phyloP scores from a whole-genome alignment of 1,140 invertebrate species.

The Helicoverpa zea region DNA sequence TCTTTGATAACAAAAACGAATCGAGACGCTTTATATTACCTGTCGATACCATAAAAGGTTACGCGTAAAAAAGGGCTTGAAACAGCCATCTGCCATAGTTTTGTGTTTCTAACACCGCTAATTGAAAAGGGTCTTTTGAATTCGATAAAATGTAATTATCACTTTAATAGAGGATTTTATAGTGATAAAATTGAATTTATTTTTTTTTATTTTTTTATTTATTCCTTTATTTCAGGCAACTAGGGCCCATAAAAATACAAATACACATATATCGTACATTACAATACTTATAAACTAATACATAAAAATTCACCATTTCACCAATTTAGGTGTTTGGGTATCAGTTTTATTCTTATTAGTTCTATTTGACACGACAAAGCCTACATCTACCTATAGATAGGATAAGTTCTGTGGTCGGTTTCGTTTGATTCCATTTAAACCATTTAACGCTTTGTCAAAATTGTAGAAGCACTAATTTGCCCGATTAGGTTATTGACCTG shows the following conservation, averaged over 20 bases:
- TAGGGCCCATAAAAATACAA: no score
- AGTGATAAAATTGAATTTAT: conserved; percentile 6
- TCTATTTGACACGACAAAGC: neutral
- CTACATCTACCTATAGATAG: neutral
- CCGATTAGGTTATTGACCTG: neutral
- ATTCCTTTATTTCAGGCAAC: no score
- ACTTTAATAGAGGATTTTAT: conserved; percentile 14
- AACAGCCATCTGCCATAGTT: conserved; percentile 20
- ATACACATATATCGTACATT: no score
- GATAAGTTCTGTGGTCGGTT: neutral
- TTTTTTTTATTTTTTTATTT: no score
- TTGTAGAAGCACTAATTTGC: neutral
- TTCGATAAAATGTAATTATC: conserved; percentile 43
- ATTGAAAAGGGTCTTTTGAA: conserved; percentile 35
- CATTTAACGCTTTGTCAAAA: neutral
- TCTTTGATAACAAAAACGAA: neutral
- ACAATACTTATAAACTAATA: no score
- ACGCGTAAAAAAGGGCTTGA: conserved; percentile 24
- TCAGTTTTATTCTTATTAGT: neutral
- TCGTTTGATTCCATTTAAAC: neutral
- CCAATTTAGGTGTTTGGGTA: neutral
- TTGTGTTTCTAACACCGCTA: conserved; percentile 39
- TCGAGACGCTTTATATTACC: conserved; percentile 28
- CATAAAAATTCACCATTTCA: no score
- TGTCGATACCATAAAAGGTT: conserved; percentile 32